Base-by-base conservation (phyloP, 2,888 invertebrate species). In the Dryobota labecula region DNA sequence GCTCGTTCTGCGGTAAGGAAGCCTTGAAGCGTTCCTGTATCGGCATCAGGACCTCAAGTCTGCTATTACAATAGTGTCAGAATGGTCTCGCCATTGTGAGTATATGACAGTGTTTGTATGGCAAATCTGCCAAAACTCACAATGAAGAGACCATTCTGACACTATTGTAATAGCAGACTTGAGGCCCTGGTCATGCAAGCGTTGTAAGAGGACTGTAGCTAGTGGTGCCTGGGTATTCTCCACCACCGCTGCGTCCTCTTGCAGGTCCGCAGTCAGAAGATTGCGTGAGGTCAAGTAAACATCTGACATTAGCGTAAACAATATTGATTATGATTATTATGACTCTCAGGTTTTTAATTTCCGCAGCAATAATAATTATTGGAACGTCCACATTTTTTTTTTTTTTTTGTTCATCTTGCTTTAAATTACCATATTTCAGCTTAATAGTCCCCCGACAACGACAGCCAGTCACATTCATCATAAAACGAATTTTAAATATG, bases 1-100 rank as follows among this genome's bases (percentile, higher is more conserved):
- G 99, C 96, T 98, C 99, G 81, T 99, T 99, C 96, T 99, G 99
- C 95, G 99, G 99, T 95, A 99, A 99, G 99, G 99, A 99, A 96
- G 98, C 99, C 84, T 99, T 99, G 99, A 99, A 99, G 94, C 97
- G 99, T 85, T 97, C 97, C 83, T 99, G 99, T 90, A 99, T 99
- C 70, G 99, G 99, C 84, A 99, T 99, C n/a, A n/a, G n/a, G n/a
- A n/a, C n/a, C n/a, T n/a, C n/a, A n/a, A n/a, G n/a, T n/a, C n/a
- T n/a, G n/a, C n/a, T n/a, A n/a, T n/a, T n/a, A n/a, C n/a, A n/a
- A n/a, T n/a, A n/a, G n/a, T n/a, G n/a, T n/a, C n/a, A n/a, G n/a
- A n/a, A n/a, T n/a, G n/a, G n/a, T n/a, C n/a, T n/a, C n/a, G n/a
- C n/a, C n/a, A n/a, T n/a, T n/a, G n/a, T n/a, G n/a, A n/a, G n/a